phyloP scores from a whole-genome alignment of 1,140 invertebrate genomes.

The Triops cancriformis region DNA sequence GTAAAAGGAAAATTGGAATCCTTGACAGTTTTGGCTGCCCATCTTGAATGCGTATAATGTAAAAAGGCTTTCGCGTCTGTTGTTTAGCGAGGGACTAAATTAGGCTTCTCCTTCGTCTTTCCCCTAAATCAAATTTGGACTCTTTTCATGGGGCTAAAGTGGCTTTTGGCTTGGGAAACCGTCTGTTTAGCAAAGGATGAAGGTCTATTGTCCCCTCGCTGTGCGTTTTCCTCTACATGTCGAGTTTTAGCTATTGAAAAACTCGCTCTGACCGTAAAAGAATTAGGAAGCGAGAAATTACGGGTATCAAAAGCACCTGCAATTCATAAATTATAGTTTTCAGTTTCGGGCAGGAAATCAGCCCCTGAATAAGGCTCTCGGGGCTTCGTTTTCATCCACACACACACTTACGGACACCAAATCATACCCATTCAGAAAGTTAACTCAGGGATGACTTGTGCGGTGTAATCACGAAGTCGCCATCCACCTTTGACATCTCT shows the following conservation, averaged over 20 bases:
- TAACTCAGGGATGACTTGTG: background rate
- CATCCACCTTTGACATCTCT: background rate
- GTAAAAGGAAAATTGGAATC: background rate
- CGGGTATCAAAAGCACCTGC: conserved; percentile 2
- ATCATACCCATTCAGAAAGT: background rate
- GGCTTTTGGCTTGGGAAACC: background rate
- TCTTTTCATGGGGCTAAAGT: background rate
- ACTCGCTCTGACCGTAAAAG: background rate
- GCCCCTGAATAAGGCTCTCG: background rate
- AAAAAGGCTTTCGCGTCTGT: background rate
- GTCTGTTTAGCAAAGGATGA: background rate
- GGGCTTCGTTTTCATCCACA: background rate
- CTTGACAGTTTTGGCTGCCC: conserved; percentile 3
- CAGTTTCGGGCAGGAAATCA: background rate
- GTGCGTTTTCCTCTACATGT: background rate
- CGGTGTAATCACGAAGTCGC: background rate
- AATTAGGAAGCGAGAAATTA: conserved; percentile 14
- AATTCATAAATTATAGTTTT: background rate
- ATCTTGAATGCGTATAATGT: background rate
- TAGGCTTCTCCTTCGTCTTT: background rate
- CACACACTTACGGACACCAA: background rate
- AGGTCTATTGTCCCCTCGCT: background rate
- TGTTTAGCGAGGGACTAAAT: background rate
- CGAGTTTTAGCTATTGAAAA: background rate
- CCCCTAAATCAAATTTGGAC: background rate